Conservation (phyloP, 2,113 vertebrate genomes). For the Pheucticus melanocephalus region DNA sequence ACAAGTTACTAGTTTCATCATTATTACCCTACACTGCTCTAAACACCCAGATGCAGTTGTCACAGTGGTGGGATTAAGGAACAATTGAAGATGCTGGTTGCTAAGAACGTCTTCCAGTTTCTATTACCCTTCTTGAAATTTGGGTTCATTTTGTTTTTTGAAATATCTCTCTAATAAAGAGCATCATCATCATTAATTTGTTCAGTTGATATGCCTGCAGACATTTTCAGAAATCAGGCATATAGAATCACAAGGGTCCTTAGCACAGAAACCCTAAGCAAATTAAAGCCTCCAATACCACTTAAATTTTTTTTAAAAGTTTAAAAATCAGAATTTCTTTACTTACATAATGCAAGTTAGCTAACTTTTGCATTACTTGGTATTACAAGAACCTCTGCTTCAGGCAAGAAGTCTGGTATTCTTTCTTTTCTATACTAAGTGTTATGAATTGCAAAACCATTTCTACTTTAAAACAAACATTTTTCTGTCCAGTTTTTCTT, state of each 20-base stretch:
- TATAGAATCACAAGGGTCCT: background rate
- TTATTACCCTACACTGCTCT: background rate
- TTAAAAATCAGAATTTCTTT: background rate
- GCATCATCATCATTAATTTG: background rate
- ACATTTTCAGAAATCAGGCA: background rate
- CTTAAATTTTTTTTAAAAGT: background rate
- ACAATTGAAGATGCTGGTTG: background rate
- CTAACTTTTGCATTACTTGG: background rate
- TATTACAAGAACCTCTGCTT: background rate
- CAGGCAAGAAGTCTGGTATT: background rate
- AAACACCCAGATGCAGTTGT: background rate
- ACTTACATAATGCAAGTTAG: background rate
- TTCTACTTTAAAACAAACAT: background rate
- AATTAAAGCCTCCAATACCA: background rate
- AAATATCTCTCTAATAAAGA: background rate
- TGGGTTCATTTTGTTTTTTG: background rate
- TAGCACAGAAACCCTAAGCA: background rate
- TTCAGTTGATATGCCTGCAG: background rate
- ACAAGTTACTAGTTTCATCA: background rate
- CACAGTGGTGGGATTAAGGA: background rate
- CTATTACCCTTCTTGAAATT: background rate
- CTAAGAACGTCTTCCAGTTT: background rate
- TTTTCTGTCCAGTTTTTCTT: background rate
- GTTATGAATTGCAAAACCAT: background rate
- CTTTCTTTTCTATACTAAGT: background rate